Base-by-base conservation (phyloP, 2,113 vertebrate species). In the Paradoxurus hermaphroditus region DNA sequence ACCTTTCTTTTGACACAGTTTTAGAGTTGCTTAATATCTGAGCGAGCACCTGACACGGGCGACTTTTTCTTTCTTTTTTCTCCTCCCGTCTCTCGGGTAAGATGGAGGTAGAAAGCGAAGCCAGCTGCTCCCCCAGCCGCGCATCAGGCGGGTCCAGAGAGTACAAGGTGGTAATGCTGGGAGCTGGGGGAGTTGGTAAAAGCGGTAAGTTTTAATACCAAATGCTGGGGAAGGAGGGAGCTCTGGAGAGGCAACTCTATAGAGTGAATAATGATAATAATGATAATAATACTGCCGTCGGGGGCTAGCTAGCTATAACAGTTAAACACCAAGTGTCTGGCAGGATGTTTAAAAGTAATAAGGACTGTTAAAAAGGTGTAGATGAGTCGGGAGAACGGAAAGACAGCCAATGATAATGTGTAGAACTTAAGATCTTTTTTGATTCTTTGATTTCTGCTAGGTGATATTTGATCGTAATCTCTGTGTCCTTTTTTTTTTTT, bases 131-230 rank as follows among this genome's bases (percentile, higher is more conserved):
- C 75, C 82, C 96, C 97, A 56, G 97, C 97, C 98, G 91, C 25
- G 97, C 98, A 68, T 97, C 98, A 91, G 91, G 98, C 89, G 97
- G 97, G 97, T 98, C 97, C 98, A 98, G 98, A 97, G 98, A 98
- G 97, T 98, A 98, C 98, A 99, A 99, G 98, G 98, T 98, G 97
- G 98, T 99, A 94, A 99, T 99, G 99, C 96, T 99, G 90, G 98
- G 98, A 97, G 98, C 99, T 85, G 99, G 98, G 88, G 98, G 98
- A 98, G 98, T 99, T 98, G 98, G 98, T 93, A 99, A 99, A 97
- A 98, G 98, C 82, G 98, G 98, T 99, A 99, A 98, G 98, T 99
- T 98, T 97, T 81, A 90, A 27, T 72, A 75, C n/a, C 49, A 81
- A 36, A 83, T 95, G 91, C 95, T 21, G 92, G 94, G 83, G 59